Base-by-base conservation (phyloP, 2,888 invertebrate genomes). In the Nysson spinosus region DNA sequence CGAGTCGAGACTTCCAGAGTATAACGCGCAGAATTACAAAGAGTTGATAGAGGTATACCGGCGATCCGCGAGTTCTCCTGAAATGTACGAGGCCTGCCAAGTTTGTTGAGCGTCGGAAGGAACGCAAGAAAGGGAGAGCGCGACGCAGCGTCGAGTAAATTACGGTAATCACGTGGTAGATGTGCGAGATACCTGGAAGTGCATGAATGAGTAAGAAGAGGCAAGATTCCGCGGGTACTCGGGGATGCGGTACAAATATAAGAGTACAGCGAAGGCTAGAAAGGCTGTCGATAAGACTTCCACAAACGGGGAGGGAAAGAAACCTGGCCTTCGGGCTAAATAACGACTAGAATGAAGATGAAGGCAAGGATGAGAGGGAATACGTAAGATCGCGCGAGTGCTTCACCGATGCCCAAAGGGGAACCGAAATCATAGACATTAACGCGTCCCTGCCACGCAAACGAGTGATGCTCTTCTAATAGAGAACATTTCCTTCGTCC, bases 401-500 rank as follows among this genome's bases (percentile, higher is more conserved):
- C 40, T 19, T 42, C 57, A 43, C 39, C 40, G 49, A 51, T 44
- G 56, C 50, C 49, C 40, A 46, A 35, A 37, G 42, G 58, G 30
- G 47, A 30, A 50, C 39, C 50, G 66, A 67, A 74, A 72, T 77
- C 77, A 71, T 63, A 69, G 72, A 66, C 64, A 75, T 75, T 77
- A 76, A 57, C 69, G 62, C 67, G 72, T 74, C 67, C 68, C 66
- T 61, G 72, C 67, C 50, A 73, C 64, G 67, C 70, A 62, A 74
- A 61, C 69, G 66, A 54, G 65, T 69, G 72, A 77, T 75, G 66
- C 66, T 37, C 62, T 52, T 52, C 72, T 75, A 78, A 79, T 73
- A 75, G 77, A 61, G 69, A 71, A 67, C 68, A 72, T 78, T 74
- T 77, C 56, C 75, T 70, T 54, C 58, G 71, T 47, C 65, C 50